Evolutionary conservation across 64 coral and sea anemone species (phyloP), one percentile per base, ranked within the genome.

Genomic region (Pocillopora damicornis): DNA sequence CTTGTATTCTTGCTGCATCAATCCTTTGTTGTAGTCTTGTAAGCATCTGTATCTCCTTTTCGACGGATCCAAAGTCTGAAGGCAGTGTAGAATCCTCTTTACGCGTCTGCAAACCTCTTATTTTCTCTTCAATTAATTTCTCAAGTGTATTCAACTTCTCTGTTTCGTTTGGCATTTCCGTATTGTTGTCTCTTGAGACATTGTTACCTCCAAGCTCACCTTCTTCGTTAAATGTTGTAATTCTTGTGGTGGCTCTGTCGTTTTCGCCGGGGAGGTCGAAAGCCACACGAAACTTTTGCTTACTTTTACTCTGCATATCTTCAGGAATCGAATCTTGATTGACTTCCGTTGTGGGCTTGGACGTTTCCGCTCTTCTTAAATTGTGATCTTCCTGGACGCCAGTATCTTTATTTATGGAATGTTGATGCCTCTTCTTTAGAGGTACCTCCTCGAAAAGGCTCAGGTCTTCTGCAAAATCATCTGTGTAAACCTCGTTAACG

Each of bases 401-500:
- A 26, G 22, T 71, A 71, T 23, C 67, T 23, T 71, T 23, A 2
- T 10, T 71, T 1, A 9, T 77, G 18, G 16, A 58, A 37, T 11
- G 8, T 42, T 57, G 17, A 58, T 15, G 15, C 11, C 60, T 30
- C 1, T 23, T 6, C 1, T 42, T 20, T 25, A 51, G n/a, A 18
- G 18, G 37, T 63, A 85, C 57, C 5, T 57, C 37, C 5, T 85
- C 81, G 34, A 86, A 77, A 1, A 91, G 36, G 37, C 63, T 76
- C 6, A 89, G 6, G 73, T 93, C 92, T 18, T 87, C 76, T 2
- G 36, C 22, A 79, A 89, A 79, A 37, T 93, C 92, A 1, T 93
- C 92, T 1, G 78, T 61, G 82, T 89, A 93, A 1, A 83, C 69
- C 35, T 90, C 88, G 23, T 94, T 87, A 2, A 90, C 37, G 42